Percentiles rank a stretch among this genome's conserved stretches.
These are phyloP conservation scores for Hormaphis cornu DNA, from an alignment of 1,140 invertebrate genomes.

Conservation along the genomic window DNA sequence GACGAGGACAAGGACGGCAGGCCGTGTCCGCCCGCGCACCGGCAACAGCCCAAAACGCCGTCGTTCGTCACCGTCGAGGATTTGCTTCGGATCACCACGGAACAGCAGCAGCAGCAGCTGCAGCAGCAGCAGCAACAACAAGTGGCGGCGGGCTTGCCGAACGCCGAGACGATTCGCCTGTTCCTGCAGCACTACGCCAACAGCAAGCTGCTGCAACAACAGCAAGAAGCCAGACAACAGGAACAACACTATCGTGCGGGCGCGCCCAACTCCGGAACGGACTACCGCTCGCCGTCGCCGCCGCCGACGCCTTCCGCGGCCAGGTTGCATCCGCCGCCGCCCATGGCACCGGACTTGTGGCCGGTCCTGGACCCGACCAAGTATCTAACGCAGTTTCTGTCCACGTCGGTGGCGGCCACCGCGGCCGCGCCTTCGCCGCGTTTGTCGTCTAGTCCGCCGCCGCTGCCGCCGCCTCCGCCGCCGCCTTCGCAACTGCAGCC, in stretches of 20 bases:
- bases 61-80: conserved; percentile 51
- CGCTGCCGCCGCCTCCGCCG: conserved; percentile 34
- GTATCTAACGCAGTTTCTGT: not conserved
- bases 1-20: not conserved
- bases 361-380: not conserved
- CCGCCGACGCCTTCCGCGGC: not conserved
- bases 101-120: conserved; percentile 39
- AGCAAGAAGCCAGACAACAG: not conserved
- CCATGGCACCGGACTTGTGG: not conserved
- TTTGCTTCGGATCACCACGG: conserved; percentile 44
- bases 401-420: not conserved
- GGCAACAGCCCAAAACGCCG: not conserved
- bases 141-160: not conserved
- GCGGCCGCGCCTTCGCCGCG: not conserved
- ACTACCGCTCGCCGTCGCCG: not conserved
- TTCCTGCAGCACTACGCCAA: conserved; percentile 7
- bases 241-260: not conserved
- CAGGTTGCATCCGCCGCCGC: not conserved
- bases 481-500: conserved; percentile 37
- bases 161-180: not conserved
- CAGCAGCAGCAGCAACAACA: conserved; percentile 37
- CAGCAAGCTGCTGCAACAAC: not conserved
- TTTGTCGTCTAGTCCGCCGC: conserved; percentile 38
- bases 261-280: not conserved
- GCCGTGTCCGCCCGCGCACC: no score